These are phyloP conservation scores for Metopolophium dirhodum DNA, from an alignment of 1,140 invertebrate genomes.

Conservation along the genomic window DNA sequence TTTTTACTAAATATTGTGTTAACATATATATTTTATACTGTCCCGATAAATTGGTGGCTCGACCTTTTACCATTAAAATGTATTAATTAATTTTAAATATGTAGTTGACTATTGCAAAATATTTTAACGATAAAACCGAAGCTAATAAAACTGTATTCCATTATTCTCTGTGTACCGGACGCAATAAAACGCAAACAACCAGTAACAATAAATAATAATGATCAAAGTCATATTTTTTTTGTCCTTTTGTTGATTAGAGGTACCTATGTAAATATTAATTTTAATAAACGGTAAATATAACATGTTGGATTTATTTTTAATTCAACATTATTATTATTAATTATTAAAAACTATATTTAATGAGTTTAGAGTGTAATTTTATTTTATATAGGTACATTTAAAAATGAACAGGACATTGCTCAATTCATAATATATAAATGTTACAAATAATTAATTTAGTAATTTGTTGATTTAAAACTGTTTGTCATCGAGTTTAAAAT, in stretches of 20 bases:
- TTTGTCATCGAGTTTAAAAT: background rate
- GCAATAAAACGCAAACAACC: background rate
- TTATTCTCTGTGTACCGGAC: background rate
- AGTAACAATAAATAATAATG: too few relatives aligned
- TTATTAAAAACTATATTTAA: background rate
- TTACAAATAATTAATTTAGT: background rate
- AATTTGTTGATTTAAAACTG: background rate
- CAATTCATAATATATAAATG: background rate
- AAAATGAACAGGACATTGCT: too few relatives aligned
- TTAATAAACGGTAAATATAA: background rate
- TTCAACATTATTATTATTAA: background rate
- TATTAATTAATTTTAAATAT: background rate
- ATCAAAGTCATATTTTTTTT: background rate
- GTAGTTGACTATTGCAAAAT: background rate
- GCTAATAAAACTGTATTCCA: background rate
- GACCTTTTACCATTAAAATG: background rate
- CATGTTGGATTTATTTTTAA: background rate
- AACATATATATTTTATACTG: background rate
- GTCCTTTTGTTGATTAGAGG: background rate
- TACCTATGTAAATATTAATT: background rate
- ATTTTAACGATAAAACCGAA: background rate
- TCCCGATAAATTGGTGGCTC: background rate
- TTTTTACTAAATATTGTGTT: background rate
- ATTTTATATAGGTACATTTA: background rate
- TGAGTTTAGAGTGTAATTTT: background rate